Evolutionary conservation across 2,888 invertebrate species (phyloP).

Genomic region (Ellobium chinense): DNA sequence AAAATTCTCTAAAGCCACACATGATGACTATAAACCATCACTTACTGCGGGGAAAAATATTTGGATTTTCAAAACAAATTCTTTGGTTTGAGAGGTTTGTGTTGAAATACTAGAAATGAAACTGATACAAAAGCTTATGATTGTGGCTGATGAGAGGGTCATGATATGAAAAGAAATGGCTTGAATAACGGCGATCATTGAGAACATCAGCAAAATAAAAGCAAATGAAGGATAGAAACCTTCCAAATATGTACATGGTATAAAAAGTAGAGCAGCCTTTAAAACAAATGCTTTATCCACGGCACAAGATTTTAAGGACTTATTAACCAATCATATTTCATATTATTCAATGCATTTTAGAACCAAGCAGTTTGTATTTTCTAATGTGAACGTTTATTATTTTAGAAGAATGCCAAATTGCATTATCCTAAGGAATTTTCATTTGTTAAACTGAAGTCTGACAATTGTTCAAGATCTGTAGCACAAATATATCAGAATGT

Average conservation of each 20-base stretch:
- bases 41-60: neutral
- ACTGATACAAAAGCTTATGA: neutral
- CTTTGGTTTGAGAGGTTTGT: conserved; percentile 31
- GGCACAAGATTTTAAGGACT: too few species aligned
- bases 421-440: too few species aligned
- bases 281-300: conserved; percentile 10
- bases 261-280: conserved; percentile 20
- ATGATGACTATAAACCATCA: neutral
- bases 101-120: neutral
- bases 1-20: neutral
- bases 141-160: neutral
- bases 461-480: too few species aligned
- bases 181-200: conserved; percentile 18
- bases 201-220: neutral
- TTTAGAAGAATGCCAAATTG: too few species aligned
- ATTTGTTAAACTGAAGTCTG: too few species aligned
- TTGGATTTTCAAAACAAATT: conserved; percentile 33
- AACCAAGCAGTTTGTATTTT: too few species aligned
- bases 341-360: too few species aligned
- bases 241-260: conserved; percentile 1
- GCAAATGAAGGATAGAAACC: neutral
- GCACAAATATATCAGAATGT: too few species aligned
- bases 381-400: too few species aligned
- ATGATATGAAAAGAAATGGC: neutral
- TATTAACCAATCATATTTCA: too few species aligned